Conservation (phyloP, 2,888 invertebrate species). For the Nemotelus nigrinus region DNA sequence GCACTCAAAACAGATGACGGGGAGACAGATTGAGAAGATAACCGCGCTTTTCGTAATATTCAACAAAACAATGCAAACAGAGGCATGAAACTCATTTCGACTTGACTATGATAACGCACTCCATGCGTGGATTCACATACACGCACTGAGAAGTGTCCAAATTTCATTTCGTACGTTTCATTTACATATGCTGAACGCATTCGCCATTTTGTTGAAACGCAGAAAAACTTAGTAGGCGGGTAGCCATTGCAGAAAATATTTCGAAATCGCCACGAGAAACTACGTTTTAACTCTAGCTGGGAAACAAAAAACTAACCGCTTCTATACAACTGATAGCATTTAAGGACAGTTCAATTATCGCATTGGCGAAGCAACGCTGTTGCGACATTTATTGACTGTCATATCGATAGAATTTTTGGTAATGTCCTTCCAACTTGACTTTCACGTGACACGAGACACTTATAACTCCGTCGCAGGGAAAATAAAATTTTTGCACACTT, state of each 20-base stretch:
- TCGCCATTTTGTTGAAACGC: constrained; percentile 42
- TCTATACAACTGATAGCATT: neutral
- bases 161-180: constrained; percentile 17
- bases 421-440: constrained; percentile 6
- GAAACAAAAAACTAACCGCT: constrained; percentile 19
- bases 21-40: constrained; percentile 47
- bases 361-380: too few relatives aligned
- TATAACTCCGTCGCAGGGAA: too few relatives aligned
- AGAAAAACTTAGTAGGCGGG: constrained; percentile 42
- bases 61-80: constrained; percentile 17
- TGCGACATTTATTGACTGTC: too few relatives aligned
- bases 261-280: constrained; percentile 14
- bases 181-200: neutral
- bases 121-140: constrained; percentile 49
- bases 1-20: constrained; percentile 46
- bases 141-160: constrained; percentile 44
- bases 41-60: constrained; percentile 26
- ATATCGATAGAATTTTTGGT: neutral
- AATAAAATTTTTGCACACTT: too few relatives aligned
- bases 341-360: neutral
- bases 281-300: neutral
- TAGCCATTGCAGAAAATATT: constrained; percentile 26
- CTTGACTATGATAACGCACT: constrained; percentile 15
- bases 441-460: constrained; percentile 1
- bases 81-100: neutral